Conservation (phyloP, 2,113 vertebrate species). For the Neodontobutis hainanensis region DNA sequence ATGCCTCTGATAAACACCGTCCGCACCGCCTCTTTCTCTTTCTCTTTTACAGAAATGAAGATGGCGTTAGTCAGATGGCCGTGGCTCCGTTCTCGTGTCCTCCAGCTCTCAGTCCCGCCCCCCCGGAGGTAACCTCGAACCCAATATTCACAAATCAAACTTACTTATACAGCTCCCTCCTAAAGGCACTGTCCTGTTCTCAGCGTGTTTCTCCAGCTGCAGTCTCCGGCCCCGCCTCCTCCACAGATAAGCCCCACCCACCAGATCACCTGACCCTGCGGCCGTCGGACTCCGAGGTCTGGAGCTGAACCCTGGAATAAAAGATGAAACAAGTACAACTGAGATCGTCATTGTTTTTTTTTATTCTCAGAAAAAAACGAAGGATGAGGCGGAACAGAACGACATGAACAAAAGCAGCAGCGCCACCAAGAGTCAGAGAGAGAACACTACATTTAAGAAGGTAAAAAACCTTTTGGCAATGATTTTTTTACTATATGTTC, state of each 20-base stretch:
- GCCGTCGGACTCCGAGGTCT: constrained; percentile 12
- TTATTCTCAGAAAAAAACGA: constrained; percentile 37
- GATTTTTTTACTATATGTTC: too few species aligned
- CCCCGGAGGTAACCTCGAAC: constrained; percentile 79
- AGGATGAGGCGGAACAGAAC: constrained; percentile 3
- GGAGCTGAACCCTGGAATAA: background rate
- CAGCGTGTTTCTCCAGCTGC: constrained; percentile 22
- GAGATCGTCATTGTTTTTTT: background rate
- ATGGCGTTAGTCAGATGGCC: constrained; percentile 91
- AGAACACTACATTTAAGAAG: constrained; percentile 26
- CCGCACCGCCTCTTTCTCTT: too few species aligned
- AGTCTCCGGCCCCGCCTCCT: constrained; percentile 12
- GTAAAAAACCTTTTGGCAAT: too few species aligned
- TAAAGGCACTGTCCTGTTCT: background rate
- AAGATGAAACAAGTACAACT: background rate
- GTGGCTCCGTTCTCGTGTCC: constrained; percentile 83
- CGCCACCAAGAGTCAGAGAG: constrained; percentile 36
- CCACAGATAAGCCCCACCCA: constrained; percentile 25
- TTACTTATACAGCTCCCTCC: background rate
- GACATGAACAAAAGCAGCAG: constrained; percentile 21
- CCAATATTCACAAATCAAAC: background rate
- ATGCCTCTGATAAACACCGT: background rate
- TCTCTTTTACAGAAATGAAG: constrained; percentile 80
- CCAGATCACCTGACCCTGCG: constrained; percentile 24
- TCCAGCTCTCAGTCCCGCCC: constrained; percentile 52